Evolutionary conservation across 2,888 invertebrate genomes (phyloP), one percentile per base, ranked within the genome.

Genomic region (Microctonus brassicae): DNA sequence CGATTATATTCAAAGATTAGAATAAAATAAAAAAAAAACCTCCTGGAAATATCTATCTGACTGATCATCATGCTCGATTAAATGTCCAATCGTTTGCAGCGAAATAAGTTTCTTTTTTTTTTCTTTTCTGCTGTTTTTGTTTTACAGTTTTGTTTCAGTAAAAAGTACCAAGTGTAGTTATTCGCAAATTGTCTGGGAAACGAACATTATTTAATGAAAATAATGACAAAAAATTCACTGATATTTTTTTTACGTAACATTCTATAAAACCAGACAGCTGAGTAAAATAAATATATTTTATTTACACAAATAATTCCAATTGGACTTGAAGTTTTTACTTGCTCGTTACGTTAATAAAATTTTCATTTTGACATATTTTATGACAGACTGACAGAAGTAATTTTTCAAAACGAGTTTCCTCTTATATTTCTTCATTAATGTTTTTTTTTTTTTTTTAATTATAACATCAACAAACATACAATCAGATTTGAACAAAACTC

Each of bases 61-160:
- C 20, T 29, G 57, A 39, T 63, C 55, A 69, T 69, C 42, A 20
- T 26, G 26, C 36, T 69, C 53, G 62, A 69, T 69, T 53, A 55
- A 62, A 36, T 42, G 24, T 55, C 55, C 36, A 33, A 36, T 53
- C 20, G 29, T 61, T 61, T 69, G 26, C 34, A 24, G 11, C 36
- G 33, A 22, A 24, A 52, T 36, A 22, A n/a, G 36, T 33, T 33
- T 7, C 29, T 29, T 3, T 29, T 29, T 29, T 33, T 7, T 7
- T 29, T 3, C 7, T 29, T 29, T 42, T 29, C 55, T 55, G 13
- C 34, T n/a, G 2, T 55, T 29, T 17, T 33, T 60, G 29, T 53
- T 53, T 29, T 10, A 22, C n/a, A 26, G 13, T 65, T 33, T 13
- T 33, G 39, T n/a, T 64, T 53, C 55, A 65, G 42, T 57, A 33